Base-by-base conservation (phyloP, 2,888 invertebrate genomes). In the Halictus ligatus region DNA sequence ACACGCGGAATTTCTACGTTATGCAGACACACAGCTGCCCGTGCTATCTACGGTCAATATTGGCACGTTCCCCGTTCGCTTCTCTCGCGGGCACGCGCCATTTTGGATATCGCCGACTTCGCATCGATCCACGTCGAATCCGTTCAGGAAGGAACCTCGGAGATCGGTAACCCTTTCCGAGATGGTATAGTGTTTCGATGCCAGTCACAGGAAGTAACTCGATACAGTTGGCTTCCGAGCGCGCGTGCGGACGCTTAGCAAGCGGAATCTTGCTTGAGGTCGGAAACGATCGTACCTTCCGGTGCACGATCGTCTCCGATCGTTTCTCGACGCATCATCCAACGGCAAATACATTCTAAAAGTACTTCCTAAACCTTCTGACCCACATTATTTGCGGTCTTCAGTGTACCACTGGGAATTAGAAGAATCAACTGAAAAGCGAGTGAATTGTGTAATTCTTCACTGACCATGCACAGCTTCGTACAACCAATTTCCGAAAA, bases 141-240 rank as follows among this genome's bases (percentile, higher is more conserved):
- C 43, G 43, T 60, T 72, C 71, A 72, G 48, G 76, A 79, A 83
- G 73, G 75, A 86, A 86, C 78, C 71, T 40, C 40, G 46, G 82
- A 75, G 88, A 91, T 91, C 90, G 88, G 88, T 92, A 92, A 89
- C 89, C 86, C 88, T 90, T 89, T 89, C 85, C 80, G 75, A 54
- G 69, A 50, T 64, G 84, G 90, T 91, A 89, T 92, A 90, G 81
- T 87, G 89, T 93, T 93, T 90, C 92, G 78, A 88, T 89, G 90
- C 90, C 89, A 90, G 89, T 89, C 88, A 84, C 90, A 89, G 91
- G 87, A 89, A 83, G 94, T 89, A 94, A 94, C 90, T 82, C 80
- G 93, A 94, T 93, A 93, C 90, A 94, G 91, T 92, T 90, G 92
- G 89, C 86, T 91, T 88, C 88, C 83, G 89, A 88, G 89, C 93